Base-by-base conservation (phyloP, 1,140 invertebrate species). In the Ceratosolen fusciceps region DNA sequence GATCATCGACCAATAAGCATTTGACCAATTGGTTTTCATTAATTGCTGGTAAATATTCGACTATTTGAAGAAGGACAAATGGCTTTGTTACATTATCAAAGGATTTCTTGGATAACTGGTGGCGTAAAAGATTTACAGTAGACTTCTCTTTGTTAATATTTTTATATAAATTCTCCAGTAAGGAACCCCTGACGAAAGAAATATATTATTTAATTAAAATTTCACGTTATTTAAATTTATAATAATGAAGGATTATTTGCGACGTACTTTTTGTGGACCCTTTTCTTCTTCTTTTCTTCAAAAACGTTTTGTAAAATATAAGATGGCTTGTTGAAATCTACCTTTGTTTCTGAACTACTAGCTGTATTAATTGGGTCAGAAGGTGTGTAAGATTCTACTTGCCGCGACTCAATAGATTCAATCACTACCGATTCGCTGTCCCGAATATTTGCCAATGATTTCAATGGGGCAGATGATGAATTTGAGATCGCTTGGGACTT, bases 111-210 rank as follows among this genome's bases (percentile, higher is more conserved):
- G 24, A 34, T 29, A 89, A 80, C 79, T 85, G 84, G 77, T 90
- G 84, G 2, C 77, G 83, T 86, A 88, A 90, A 52, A 90, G 77
- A 19, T 87, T 86, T 39, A 88, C 74, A 62, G 67, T 83, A 4
- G 88, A 89, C 37, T 77, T 75, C 81, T 89, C 82, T 9, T 78
- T 83, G n/a, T 73, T 83, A 12, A 90, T 72, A 39, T 85, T n/a
- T 29, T 81, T 82, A 16, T 85, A 84, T 8, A 90, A 65, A 77
- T 72, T 86, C 19, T 84, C 85, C 10, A 67, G 43, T 52, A 90
- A 81, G 47, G 84, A 86, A 47, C 88, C 87, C 52, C 89, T 90
- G 81, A 0, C 87, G 87, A 31, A 79, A 58, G 81, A 73, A 80
- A 71, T n/a, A 29, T 12, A 43, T 67, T 71, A 7, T n/a, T 31